Percentiles rank a stretch among this genome's conserved stretches.
Evolutionary conservation across 92 coral and sea anemone genomes (phyloP).

Genomic region (Actinernus sp.): DNA sequence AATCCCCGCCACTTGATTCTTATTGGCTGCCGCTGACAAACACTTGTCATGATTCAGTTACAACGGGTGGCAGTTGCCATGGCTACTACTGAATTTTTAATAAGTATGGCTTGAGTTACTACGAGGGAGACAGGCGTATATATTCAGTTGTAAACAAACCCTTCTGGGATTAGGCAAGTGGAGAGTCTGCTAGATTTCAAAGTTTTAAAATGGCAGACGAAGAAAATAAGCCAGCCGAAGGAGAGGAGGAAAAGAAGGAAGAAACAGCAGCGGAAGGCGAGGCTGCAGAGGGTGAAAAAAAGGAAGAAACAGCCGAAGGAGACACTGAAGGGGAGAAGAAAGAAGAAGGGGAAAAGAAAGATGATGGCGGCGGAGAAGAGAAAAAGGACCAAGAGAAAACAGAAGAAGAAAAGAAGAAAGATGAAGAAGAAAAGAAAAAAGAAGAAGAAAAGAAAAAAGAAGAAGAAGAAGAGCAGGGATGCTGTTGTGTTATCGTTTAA

Average conservation of each 20-base stretch:
- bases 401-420: slow-evolving; percentile 3
- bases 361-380: slow-evolving; percentile 1
- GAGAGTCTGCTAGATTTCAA: background rate
- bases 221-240: slow-evolving; percentile 32
- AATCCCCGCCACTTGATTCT: background rate
- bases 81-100: slow-evolving; percentile 22
- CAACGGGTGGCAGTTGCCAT: slow-evolving; percentile 52
- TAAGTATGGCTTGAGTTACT: background rate
- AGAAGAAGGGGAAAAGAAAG: slow-evolving; percentile 1
- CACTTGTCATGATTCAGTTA: slow-evolving; percentile 5
- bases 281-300: background rate
- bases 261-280: slow-evolving; percentile 19
- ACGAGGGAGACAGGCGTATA: slow-evolving; percentile 3
- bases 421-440: background rate
- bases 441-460: slow-evolving; percentile 1
- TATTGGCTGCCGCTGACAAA: slow-evolving; percentile 11
- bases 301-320: background rate
- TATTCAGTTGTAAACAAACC: slow-evolving; percentile 52
- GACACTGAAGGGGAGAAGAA: slow-evolving; percentile 1
- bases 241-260: slow-evolving; percentile 8
- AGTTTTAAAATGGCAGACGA: slow-evolving; percentile 50
- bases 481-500: slow-evolving; percentile 6
- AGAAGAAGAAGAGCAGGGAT: slow-evolving; percentile 6
- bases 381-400: background rate
- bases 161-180: background rate